Evolutionary conservation across 2,113 vertebrate species (phyloP), one percentile per base, ranked within the genome.

Genomic region (Perccottus glenii): DNA sequence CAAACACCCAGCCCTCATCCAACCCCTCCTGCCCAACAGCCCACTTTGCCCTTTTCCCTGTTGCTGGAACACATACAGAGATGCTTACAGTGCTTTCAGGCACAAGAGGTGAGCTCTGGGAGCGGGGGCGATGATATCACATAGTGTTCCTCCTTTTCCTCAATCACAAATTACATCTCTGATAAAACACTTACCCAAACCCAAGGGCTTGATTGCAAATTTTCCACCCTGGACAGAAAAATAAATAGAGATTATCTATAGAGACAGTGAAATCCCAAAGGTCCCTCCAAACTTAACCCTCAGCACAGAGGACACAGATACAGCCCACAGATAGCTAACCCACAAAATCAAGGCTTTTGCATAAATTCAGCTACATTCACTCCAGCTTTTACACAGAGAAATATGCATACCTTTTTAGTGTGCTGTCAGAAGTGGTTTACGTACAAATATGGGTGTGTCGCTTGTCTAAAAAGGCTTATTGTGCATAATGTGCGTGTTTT

Each of bases 201-300:
- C 73, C 55, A 0, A 16, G 83, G 85, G 88, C 86, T 88, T 75
- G 3, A 62, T 70, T 69, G 70, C 70, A 86, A 85, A 88, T 87
- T 88, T 89, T 90, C 88, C 83, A 87, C 82, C 87, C 86, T 88
- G 85, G 82, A 84, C 80, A 78, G 81, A 84, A 84, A 90, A 91
- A 92, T 87, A 91, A 91, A 93, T 85, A 91, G 40, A 84, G 87
- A 89, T 92, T 87, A 91, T 91, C 88, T 84, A 16, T 36, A 58
- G 70, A 85, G 91, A 92, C 81, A 87, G 77, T 75, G 40, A 64
- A 49, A 80, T 91, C 86, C 85, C 75, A 75, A 57, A 60, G 86
- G 81, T 71, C 68, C 60, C 69, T 55, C 66, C 16, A 55, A 70
- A 59, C 67, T 68, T 61, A 67, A 60, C 60, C 47, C 76, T 70